Percentiles rank a stretch among this genome's conserved stretches.
Conservation (phyloP, 2,888 invertebrate genomes). For the Pristionchus exspectatus region DNA sequence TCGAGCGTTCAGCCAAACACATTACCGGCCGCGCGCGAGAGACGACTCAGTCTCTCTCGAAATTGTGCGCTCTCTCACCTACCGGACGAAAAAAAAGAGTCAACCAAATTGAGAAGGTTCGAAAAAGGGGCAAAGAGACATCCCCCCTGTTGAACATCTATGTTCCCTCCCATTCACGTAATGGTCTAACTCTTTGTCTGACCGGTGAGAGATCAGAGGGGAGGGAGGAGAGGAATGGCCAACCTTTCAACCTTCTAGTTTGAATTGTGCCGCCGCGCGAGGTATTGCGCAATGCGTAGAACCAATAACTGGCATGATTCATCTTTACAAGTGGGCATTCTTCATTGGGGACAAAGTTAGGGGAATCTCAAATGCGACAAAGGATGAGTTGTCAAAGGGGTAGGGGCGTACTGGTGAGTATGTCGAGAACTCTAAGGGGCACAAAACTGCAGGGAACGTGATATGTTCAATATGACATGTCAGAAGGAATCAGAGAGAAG, state of each 20-base stretch:
- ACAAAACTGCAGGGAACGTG: background rate
- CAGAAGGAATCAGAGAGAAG: background rate
- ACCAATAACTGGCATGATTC: slow-evolving; percentile 17
- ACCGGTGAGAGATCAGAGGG: background rate
- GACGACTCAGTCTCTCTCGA: background rate
- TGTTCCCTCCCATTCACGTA: background rate
- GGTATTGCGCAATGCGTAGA: background rate
- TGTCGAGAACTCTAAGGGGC: too few relatives aligned
- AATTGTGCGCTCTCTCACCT: background rate
- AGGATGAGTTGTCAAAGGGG: too few relatives aligned
- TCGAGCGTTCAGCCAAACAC: slow-evolving; percentile 26
- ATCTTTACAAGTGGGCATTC: slow-evolving; percentile 14
- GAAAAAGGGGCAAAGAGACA: too few relatives aligned
- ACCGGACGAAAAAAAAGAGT: background rate
- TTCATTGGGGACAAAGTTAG: background rate
- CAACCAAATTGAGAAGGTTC: background rate
- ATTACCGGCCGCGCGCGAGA: background rate
- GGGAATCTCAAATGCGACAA: background rate
- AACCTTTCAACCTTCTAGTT: slow-evolving; percentile 4
- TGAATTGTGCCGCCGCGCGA: background rate
- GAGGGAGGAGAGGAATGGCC: background rate
- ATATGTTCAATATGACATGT: background rate
- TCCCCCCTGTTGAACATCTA: too few relatives aligned
- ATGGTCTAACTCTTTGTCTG: background rate
- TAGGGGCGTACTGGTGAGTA: too few relatives aligned